Evolutionary conservation across 2,888 invertebrate species (phyloP), one percentile per base, ranked within the genome.

Genomic region (Dicranocentrus wangi): DNA sequence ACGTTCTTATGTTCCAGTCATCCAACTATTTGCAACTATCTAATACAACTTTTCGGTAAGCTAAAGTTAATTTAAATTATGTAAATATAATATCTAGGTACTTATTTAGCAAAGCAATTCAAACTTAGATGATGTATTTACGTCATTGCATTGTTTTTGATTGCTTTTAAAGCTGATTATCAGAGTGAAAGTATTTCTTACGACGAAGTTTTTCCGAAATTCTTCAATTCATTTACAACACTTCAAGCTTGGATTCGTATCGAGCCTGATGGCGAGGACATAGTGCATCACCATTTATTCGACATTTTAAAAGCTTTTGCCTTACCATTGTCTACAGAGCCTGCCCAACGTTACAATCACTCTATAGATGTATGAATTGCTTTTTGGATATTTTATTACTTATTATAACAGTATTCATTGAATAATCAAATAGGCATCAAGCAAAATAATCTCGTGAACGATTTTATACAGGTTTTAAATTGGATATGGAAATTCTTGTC

Each of bases 141-240:
- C n/a, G n/a, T n/a, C n/a, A n/a, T n/a, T n/a, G n/a, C n/a, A n/a
- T n/a, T n/a, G n/a, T n/a, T n/a, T n/a, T n/a, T n/a, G n/a, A n/a
- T n/a, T n/a, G n/a, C n/a, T 70, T 70, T 55, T 68, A 10, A 10
- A 79, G 80, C 71, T 15, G 73, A 73, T 53, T 81, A 82, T 19
- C 42, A 25, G 10, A 27, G 23, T n/a, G 73, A 81, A 3, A 73
- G 78, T 5, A 63, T 51, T 25, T 43, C 63, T 10, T 68, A 69
- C 21, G 70, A 80, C 2, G 71, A 73, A 8, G 55, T 72, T 10
- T 82, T 83, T 65, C 55, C 79, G 43, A 75, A 82, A 21, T 83
- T 83, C 43, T 82, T 82, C 42, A 70, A 83, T 5, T 39, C 69
- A 0, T 83, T 82, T 79, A 61, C 53, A 42, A 10, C 66, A 17